Base-by-base conservation (phyloP, 2,888 invertebrate genomes). In the Nebria brevicollis region DNA sequence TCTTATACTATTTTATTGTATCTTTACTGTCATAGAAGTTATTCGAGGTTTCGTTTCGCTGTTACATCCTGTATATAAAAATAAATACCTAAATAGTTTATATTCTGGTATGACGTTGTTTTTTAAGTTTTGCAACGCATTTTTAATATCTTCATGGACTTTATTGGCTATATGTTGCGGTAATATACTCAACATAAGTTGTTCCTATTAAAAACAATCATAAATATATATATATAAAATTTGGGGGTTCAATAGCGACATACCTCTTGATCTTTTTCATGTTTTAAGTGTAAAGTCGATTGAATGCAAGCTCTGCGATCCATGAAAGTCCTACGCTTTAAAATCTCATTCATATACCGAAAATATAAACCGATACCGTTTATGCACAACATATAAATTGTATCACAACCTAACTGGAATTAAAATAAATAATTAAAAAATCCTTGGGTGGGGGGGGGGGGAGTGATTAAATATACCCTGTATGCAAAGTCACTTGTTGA, bases 281-380 rank as follows among this genome's bases (percentile, higher is more conserved):
- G 95, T 84, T 95, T 94, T 26, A 97, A 89, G 85, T 95, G 92
- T 72, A 95, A 90, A 75, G 96, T 97, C 77, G 95, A 95, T 88
- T 97, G 95, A 20, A 97, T 95, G 86, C 95, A 96, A 66, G 95
- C 95, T 82, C 97, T 90, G 65, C 96, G 92, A 87, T 97, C 97
- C 81, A 97, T 90, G 87, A 98, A 98, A 0, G 97, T 96, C 83
- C 95, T 91, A 83, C 97, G 91, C 83, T 96, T 95, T 20, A 96
- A 94, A 72, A 97, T 94, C 89, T 98, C 97, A 83, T 95, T 95
- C 92, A 97, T 94, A 84, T 95, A 93, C 78, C 96, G 93, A 88
- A 96, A 96, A 90, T 95, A 97, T n/a, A 96, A 90, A 2, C 98
- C 97, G 88, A 97, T 91, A 13, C 94, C 90, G 87, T 97, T 97